Percentiles rank a stretch among this genome's conserved stretches.
Evolutionary conservation across 1,140 invertebrate species (phyloP).

Genomic region (Polypedilum vanderplanki): DNA sequence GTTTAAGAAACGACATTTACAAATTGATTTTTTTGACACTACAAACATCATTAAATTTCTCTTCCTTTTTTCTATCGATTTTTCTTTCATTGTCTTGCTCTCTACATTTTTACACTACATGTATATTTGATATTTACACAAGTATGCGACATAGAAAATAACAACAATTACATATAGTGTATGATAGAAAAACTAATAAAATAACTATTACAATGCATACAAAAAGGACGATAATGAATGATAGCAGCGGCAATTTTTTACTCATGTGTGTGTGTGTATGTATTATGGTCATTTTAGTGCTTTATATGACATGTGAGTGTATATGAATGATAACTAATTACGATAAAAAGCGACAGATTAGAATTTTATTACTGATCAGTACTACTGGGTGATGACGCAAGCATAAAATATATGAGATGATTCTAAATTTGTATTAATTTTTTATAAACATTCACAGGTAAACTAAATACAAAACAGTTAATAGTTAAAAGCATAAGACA

Average conservation of each 20-base stretch:
- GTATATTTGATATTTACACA: neutral
- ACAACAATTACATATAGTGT: no score
- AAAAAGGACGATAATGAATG: neutral
- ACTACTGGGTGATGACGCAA: neutral
- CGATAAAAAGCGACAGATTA: no score
- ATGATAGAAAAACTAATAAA: neutral
- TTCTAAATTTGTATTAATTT: neutral
- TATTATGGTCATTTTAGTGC: neutral
- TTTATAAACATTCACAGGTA: neutral
- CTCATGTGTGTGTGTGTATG: neutral
- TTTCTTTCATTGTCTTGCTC: slow-evolving; percentile 4
- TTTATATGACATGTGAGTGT: no score
- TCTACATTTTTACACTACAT: neutral
- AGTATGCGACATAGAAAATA: neutral
- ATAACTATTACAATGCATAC: neutral
- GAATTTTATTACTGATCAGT: neutral
- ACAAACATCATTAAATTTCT: neutral
- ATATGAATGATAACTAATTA: no score
- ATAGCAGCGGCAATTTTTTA: neutral
- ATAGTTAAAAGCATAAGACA: slow-evolving; percentile 3
- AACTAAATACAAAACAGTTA: neutral
- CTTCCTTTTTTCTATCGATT: neutral
- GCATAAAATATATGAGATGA: neutral
- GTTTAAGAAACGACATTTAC: slow-evolving; percentile 8
- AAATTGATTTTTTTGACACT: slow-evolving; percentile 17